phyloP scores from a whole-genome alignment of 2,888 invertebrate species.

The Philopedon plagiatum region DNA sequence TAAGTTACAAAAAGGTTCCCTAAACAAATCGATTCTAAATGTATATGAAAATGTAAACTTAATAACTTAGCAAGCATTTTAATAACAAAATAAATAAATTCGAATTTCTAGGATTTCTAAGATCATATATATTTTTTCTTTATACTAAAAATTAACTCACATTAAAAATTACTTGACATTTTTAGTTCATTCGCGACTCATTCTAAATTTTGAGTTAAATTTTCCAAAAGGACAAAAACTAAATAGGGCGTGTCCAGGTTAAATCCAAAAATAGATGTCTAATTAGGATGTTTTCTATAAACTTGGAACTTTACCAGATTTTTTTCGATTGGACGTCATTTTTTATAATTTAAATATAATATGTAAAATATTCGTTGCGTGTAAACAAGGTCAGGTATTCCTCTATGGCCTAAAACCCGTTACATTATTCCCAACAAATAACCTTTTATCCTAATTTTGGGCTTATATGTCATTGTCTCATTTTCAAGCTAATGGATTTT shows the following conservation, averaged over 20 bases:
- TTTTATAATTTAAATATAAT: not conserved
- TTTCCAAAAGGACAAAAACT: not conserved
- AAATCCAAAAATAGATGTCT: not conserved
- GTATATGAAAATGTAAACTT: no score
- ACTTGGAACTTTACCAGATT: slow-evolving; percentile 13
- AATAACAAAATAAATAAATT: no score
- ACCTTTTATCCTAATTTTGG: not conserved
- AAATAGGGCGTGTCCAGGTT: not conserved
- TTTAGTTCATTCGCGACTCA: not conserved
- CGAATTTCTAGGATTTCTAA: no score
- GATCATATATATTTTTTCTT: no score
- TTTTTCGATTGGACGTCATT: not conserved
- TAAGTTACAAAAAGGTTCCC: no score
- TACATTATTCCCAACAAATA: no score
- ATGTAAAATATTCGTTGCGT: not conserved
- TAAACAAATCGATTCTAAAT: no score
- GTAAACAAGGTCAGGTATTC: not conserved
- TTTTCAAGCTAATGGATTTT: not conserved
- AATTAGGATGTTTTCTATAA: slow-evolving; percentile 1
- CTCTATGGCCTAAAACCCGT: no score
- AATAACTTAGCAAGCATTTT: no score
- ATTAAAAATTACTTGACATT: not conserved
- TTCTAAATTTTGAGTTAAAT: not conserved
- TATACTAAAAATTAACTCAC: not conserved
- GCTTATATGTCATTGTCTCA: not conserved